Evolutionary conservation across 2,888 invertebrate genomes (phyloP).

Genomic region (Cordilura impudica): DNA sequence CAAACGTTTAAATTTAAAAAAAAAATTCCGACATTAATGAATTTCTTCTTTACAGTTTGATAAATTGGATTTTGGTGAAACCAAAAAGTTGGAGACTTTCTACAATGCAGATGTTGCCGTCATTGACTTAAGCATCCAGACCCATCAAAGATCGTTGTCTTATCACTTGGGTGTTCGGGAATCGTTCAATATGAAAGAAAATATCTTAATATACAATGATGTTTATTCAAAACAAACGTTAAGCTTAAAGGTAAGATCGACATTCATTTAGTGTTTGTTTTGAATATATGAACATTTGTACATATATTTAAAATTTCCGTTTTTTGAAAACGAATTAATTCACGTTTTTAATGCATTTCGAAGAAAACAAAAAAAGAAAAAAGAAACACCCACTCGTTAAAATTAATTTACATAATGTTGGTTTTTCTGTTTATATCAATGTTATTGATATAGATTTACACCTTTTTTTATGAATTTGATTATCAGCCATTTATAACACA

Average conservation of each 20-base stretch:
- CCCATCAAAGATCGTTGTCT: slow-evolving; percentile 95
- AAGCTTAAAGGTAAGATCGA: slow-evolving; percentile 86
- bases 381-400: slow-evolving; percentile 49
- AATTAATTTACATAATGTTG: slow-evolving; percentile 48
- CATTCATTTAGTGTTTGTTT: neutral
- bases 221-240: slow-evolving; percentile 91
- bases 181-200: slow-evolving; percentile 98
- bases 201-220: slow-evolving; percentile 93
- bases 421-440: slow-evolving; percentile 10
- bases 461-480: neutral
- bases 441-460: slow-evolving; percentile 3
- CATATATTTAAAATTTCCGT: slow-evolving; percentile 26
- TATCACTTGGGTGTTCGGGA: slow-evolving; percentile 98
- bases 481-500: slow-evolving; percentile 5
- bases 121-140: slow-evolving; percentile 93
- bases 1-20: too few relatives aligned
- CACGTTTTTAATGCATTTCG: slow-evolving; percentile 5
- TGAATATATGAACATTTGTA: neutral
- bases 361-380: slow-evolving; percentile 9
- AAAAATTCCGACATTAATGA: too few relatives aligned
- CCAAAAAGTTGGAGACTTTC: slow-evolving; percentile 95
- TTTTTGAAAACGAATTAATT: neutral
- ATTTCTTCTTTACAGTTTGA: slow-evolving; percentile 85
- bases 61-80: slow-evolving; percentile 98
- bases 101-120: slow-evolving; percentile 99